A percentile compares a stretch with the other conserved stretches of the same genome.
phyloP scores from a whole-genome alignment of 2,797 vertebrate species.

The Alcedo quadribrachys region DNA sequence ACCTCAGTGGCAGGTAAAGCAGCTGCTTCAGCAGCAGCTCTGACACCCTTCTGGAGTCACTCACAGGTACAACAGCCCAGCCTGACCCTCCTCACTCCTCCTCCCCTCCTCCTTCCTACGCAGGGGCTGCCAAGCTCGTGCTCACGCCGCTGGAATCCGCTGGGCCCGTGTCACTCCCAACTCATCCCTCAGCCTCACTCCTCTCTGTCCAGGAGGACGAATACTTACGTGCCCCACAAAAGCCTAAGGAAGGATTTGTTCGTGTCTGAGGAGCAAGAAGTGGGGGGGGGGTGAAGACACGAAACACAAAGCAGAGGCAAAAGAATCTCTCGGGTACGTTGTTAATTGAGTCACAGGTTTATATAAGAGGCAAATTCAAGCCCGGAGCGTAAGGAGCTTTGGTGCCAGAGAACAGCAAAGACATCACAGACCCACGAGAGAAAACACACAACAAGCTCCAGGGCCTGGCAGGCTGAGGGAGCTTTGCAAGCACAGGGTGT shows the following conservation, averaged over 20 bases:
- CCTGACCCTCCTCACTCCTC: not conserved
- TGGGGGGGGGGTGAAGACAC: constrained; percentile 20
- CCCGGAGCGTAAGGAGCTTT: not conserved
- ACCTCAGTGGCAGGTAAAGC: not conserved
- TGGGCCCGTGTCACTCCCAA: not conserved
- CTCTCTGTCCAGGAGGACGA: rapidly evolving
- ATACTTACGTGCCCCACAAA: constrained; percentile 34
- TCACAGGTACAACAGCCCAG: not conserved
- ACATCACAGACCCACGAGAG: not conserved
- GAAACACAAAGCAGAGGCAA: constrained; percentile 24
- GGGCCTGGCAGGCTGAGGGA: not conserved
- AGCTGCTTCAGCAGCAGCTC: not conserved
- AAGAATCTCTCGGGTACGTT: constrained; percentile 41
- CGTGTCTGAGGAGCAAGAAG: not conserved
- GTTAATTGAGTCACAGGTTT: constrained; percentile 30
- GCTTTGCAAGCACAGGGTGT: not conserved
- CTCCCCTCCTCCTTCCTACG: not conserved
- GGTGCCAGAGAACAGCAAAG: constrained; percentile 32
- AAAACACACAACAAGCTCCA: not conserved
- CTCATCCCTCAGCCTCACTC: not conserved
- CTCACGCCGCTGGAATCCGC: not conserved
- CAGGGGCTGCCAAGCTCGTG: not conserved
- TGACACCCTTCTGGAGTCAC: not conserved
- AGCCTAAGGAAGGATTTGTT: not conserved
- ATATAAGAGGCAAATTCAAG: constrained; percentile 44